phyloP scores from a whole-genome alignment of 2,797 vertebrate genomes.

The Loris lydekkerianus region DNA sequence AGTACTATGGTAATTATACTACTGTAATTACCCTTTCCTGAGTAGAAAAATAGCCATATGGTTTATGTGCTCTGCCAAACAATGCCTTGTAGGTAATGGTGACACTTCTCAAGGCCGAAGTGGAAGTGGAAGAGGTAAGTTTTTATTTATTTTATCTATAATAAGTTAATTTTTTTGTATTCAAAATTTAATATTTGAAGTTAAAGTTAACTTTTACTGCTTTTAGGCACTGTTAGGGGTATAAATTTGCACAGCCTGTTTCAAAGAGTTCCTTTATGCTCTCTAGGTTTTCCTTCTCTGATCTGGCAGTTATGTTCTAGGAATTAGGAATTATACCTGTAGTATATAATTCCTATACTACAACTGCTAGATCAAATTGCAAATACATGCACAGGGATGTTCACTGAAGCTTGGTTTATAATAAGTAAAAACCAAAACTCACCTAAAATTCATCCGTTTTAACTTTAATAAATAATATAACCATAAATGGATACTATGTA shows the following conservation, averaged over 20 bases:
- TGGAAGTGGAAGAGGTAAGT: conserved; percentile 81
- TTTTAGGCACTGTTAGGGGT: not conserved
- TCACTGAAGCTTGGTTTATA: not conserved
- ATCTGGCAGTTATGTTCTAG: not conserved
- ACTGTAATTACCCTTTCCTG: not conserved
- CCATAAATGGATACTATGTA: not conserved
- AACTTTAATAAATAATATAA: not conserved
- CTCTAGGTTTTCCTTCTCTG: not conserved
- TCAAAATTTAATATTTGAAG: conserved; percentile 33
- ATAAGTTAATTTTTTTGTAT: not conserved
- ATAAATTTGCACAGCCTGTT: not conserved
- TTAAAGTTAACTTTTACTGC: not conserved
- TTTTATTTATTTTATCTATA: not conserved
- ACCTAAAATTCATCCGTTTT: not conserved
- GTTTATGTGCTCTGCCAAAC: not conserved
- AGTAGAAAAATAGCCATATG: not conserved
- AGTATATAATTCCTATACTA: too few species aligned
- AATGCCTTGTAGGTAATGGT: conserved; percentile 74
- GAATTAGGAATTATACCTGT: not conserved
- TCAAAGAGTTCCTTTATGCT: conserved; percentile 1
- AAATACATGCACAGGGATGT: not conserved
- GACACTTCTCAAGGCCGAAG: conserved; percentile 69
- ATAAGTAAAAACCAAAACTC: conserved; percentile 28
- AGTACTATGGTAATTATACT: not conserved
- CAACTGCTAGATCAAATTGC: not conserved